These are phyloP conservation scores for Rhynchophorus ferrugineus DNA, from an alignment of 1,140 invertebrate genomes.

Conservation along the genomic window DNA sequence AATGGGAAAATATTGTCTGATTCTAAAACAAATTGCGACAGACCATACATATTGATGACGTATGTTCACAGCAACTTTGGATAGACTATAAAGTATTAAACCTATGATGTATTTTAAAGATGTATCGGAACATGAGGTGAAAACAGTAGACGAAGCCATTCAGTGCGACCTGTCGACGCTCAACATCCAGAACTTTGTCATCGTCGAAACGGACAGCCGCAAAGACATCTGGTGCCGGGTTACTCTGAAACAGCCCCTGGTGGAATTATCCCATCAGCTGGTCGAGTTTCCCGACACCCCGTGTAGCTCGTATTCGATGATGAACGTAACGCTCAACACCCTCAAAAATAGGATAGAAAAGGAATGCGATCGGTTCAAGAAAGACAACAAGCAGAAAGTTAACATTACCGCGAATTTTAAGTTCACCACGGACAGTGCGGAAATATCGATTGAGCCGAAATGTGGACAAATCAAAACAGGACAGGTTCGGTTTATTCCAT, in stretches of 20 bases:
- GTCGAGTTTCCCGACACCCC: conserved; percentile 32
- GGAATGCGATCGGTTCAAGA: conserved; percentile 6
- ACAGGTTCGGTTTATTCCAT: conserved; percentile 10
- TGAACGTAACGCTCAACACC: conserved; percentile 19
- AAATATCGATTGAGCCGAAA: conserved; percentile 28
- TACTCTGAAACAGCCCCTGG: conserved; percentile 7
- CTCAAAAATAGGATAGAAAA: conserved; percentile 1
- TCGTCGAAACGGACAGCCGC: conserved; percentile 10
- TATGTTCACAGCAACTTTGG: no score
- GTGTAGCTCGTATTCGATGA: conserved; percentile 29
- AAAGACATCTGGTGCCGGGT: conserved; percentile 17
- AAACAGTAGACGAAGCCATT: neutral
- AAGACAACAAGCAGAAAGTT: neutral
- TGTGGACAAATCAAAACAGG: conserved; percentile 25
- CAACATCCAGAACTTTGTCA: conserved; percentile 9
- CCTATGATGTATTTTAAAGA: no score
- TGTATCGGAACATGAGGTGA: no score
- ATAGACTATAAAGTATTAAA: no score
- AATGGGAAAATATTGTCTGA: no score
- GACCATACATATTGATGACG: no score
- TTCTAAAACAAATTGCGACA: no score
- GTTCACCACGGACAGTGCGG: conserved; percentile 21
- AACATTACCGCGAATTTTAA: conserved; percentile 24
- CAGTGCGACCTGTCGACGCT: neutral
- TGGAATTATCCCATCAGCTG: conserved; percentile 25